phyloP scores from a whole-genome alignment of 2,797 vertebrate genomes.

The Oreortyx pictus region DNA sequence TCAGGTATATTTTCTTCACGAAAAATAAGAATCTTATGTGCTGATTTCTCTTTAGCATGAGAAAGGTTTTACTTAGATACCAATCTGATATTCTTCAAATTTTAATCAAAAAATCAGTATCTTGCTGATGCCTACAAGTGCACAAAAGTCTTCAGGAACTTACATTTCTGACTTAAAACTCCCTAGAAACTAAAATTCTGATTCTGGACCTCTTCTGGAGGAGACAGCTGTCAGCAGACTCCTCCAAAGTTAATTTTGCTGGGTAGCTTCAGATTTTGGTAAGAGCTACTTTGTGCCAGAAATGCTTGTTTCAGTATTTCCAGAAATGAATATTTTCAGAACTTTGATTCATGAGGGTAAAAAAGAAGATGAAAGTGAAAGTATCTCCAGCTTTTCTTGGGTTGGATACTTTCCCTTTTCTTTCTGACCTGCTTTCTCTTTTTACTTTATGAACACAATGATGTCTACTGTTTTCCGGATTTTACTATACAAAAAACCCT shows the following conservation, averaged over 20 bases:
- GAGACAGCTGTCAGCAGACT: not conserved
- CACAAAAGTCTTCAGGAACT: not conserved
- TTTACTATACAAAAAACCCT: not conserved
- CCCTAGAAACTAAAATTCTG: not conserved
- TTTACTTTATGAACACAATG: not conserved
- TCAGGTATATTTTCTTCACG: not conserved
- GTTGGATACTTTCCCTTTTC: not conserved
- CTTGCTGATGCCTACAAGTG: not conserved
- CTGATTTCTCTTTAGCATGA: not conserved
- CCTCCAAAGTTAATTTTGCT: not conserved
- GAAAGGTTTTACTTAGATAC: not conserved
- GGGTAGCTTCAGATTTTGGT: not conserved
- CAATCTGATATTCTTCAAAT: not conserved
- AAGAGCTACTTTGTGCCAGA: not conserved
- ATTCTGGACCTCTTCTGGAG: not conserved
- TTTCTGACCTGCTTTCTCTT: not conserved
- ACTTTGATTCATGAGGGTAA: not conserved
- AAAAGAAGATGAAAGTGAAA: not conserved
- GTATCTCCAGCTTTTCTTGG: not conserved
- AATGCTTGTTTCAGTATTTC: not conserved
- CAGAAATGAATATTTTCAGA: not conserved
- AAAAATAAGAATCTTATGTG: not conserved
- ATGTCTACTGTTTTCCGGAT: not conserved
- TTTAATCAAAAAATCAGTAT: not conserved
- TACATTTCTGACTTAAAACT: slow-evolving; percentile 13